A percentile compares a stretch with the other conserved stretches of the same genome.
Conservation (phyloP, 2,888 invertebrate genomes). For the Hyalella azteca region DNA sequence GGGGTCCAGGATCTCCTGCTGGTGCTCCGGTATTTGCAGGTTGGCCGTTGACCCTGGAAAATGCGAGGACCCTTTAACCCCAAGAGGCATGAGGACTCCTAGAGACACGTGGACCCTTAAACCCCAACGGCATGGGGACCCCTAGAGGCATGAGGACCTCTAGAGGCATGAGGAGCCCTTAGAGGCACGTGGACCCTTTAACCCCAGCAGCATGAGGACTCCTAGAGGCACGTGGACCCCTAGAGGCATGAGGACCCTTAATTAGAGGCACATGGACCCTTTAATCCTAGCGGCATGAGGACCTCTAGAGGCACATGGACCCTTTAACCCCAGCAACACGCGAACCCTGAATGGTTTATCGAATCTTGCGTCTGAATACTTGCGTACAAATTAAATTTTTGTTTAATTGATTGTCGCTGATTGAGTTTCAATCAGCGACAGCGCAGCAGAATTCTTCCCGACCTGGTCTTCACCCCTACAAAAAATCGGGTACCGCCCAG, state of each 20-base stretch:
- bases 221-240: conserved; percentile 62
- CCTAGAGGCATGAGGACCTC: background rate
- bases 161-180: background rate
- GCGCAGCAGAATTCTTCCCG: too few relatives aligned
- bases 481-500: too few relatives aligned
- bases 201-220: background rate
- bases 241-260: background rate
- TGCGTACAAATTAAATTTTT: too few relatives aligned
- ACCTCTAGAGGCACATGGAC: conserved; percentile 62
- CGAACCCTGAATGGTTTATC: conserved; percentile 60
- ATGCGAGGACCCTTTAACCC: background rate
- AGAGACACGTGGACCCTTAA: conserved; percentile 69
- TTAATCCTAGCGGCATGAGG: background rate
- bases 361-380: too few relatives aligned
- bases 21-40: conserved; percentile 42
- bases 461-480: too few relatives aligned
- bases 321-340: background rate
- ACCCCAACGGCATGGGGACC: conserved; percentile 68
- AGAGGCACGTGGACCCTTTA: background rate
- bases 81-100: conserved; percentile 3
- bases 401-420: too few relatives aligned
- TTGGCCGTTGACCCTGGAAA: conserved; percentile 48
- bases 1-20: conserved; percentile 43
- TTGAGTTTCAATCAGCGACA: too few relatives aligned
- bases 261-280: background rate